Conservation (phyloP, 2,113 vertebrate genomes). For the Lampris megalopsis region DNA sequence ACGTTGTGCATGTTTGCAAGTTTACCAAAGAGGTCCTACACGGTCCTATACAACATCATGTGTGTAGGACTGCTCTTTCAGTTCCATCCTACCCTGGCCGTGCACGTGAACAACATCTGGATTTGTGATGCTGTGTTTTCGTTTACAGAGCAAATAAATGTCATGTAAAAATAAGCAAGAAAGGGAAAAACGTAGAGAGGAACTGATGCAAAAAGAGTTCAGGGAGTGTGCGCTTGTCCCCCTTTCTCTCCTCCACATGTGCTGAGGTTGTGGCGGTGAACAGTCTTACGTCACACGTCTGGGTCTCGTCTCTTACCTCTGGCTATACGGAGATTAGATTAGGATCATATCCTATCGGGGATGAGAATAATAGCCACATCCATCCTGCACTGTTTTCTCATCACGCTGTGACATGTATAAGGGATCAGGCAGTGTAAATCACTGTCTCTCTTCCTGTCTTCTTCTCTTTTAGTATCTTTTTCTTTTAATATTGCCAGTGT, state of each 20-base stretch:
- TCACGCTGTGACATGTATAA: conserved; percentile 35
- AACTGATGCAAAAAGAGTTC: neutral
- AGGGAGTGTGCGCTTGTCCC: conserved; percentile 8
- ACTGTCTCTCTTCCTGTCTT: conserved; percentile 23
- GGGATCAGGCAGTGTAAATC: conserved; percentile 17
- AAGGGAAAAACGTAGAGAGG: neutral
- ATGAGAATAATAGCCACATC: conserved; percentile 56
- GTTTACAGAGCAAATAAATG: neutral
- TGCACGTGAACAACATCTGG: neutral
- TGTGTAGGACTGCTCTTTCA: too few relatives aligned
- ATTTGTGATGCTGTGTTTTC: too few relatives aligned
- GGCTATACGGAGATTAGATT: conserved; percentile 61
- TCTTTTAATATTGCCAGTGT: too few relatives aligned
- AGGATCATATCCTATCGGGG: conserved; percentile 46
- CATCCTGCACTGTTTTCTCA: conserved; percentile 43
- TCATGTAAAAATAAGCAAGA: neutral
- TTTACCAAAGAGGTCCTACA: too few relatives aligned
- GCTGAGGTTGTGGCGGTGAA: neutral
- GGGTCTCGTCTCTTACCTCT: conserved; percentile 34
- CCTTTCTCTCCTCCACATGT: conserved; percentile 6
- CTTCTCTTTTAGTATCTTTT: neutral
- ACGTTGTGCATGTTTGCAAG: too few relatives aligned
- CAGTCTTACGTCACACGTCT: conserved; percentile 32
- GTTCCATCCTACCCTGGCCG: too few relatives aligned
- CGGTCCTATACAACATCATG: too few relatives aligned